Evolutionary conservation across 1,140 invertebrate genomes (phyloP), one percentile per base, ranked within the genome.

Genomic region (Drosophila subpulchrella): DNA sequence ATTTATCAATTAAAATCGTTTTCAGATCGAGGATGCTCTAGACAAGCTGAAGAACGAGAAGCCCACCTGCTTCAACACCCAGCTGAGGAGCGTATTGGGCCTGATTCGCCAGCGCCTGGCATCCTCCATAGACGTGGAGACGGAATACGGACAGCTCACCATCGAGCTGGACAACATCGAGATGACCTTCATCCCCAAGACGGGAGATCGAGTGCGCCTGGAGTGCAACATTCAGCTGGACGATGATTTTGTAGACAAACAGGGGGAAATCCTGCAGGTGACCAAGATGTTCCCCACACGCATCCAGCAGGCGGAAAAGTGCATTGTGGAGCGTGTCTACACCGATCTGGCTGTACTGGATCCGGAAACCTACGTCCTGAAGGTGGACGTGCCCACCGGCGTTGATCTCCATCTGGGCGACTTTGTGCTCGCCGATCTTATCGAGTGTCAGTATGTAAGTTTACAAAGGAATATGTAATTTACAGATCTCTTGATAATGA

Each of bases 111-210:
- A 83, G 47, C 93, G 94, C 39, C 68, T 93, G 6, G 92, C 93
- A 4, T 90, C 95, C 13, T n/a, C 57, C 11, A 78, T 92, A 48
- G 67, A 91, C 12, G 93, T 95, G 6, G 92, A 93, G 53, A 92
- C 95, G 0, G 93, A 94, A 38, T 93, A 94, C 13, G 92, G 92
- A 60, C 92, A 94, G 42, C 74, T 94, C 13, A 91, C 78, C 46
- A 92, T 95, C 53, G 92, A 93, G 65, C 84, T 96, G 30, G 94
- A 95, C 70, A 90, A 93, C 44, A 93, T 95, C 4, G 82, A 92
- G 73, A 75, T 91, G 4, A 92, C 79, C 44, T 94, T 94, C 70
- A 66, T 94, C 20, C 94, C 94, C 48, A 61, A 72, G 15, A 57
- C 44, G 15, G 84, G 90, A 6, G 91, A 92, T 50, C 54, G 70